Conservation (phyloP, 37 sponge, comb jelly and placozoan genomes). For the Mnemiopsis leidyi region DNA sequence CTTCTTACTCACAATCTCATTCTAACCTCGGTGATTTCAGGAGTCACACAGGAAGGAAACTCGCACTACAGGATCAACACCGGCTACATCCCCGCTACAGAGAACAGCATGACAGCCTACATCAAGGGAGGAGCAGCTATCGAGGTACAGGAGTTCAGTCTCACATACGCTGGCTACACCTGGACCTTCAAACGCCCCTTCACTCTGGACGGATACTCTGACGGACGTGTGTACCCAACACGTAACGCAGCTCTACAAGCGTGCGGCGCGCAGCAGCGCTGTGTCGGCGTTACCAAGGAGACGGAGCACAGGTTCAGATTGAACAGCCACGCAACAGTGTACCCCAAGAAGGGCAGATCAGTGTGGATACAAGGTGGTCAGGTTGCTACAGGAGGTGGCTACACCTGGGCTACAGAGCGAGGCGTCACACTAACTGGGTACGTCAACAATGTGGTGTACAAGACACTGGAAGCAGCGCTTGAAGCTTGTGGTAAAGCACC, state of each 20-base stretch:
- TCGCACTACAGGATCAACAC: neutral
- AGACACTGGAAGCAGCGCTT: neutral
- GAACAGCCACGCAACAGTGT: constrained; percentile 4
- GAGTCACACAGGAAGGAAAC: constrained; percentile 20
- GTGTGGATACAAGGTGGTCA: constrained; percentile 10
- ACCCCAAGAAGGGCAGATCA: neutral
- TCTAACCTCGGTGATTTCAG: neutral
- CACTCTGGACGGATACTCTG: neutral
- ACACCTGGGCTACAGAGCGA: neutral
- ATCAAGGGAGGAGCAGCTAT: constrained; percentile 22
- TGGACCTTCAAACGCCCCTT: constrained; percentile 23
- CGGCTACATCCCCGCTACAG: neutral
- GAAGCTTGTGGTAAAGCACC: neutral
- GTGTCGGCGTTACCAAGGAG: constrained; percentile 36
- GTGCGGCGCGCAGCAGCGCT: neutral
- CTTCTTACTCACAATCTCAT: too few species aligned
- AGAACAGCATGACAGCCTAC: constrained; percentile 40
- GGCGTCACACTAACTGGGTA: neutral
- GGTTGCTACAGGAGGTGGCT: neutral
- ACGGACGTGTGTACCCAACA: neutral
- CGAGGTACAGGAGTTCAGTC: neutral
- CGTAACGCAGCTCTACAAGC: constrained; percentile 3
- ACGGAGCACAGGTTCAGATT: neutral
- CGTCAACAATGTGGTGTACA: neutral
- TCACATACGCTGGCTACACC: constrained; percentile 13